Percentiles rank a stretch among this genome's conserved stretches.
These are phyloP conservation scores for Chaenocephalus aceratus DNA, from an alignment of 2,113 vertebrate genomes.

Conservation along the genomic window DNA sequence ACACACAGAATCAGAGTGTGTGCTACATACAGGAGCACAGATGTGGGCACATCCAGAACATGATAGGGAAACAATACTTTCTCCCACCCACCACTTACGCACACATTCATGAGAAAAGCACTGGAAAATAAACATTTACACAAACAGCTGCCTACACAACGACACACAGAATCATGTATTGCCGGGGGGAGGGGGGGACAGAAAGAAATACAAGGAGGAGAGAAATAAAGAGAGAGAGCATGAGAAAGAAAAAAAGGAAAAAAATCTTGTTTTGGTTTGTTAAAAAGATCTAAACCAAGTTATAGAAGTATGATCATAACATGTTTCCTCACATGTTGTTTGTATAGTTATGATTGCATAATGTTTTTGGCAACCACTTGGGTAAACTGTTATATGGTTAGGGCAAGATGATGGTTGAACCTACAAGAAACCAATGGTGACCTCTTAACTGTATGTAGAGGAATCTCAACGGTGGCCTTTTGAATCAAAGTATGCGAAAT, in stretches of 20 bases:
- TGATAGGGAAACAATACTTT: conserved; percentile 29
- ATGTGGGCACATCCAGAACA: conserved; percentile 29
- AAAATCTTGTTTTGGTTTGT: too few species aligned
- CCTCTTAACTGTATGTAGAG: too few species aligned
- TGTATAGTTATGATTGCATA: not conserved
- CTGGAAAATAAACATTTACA: not conserved
- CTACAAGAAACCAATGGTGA: too few species aligned
- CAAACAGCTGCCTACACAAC: conserved; percentile 57
- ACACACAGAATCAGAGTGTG: not conserved
- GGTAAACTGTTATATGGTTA: too few species aligned
- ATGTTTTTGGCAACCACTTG: not conserved
- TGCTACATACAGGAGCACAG: not conserved
- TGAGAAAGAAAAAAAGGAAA: not conserved
- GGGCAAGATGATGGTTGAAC: too few species aligned
- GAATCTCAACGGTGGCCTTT: too few species aligned
- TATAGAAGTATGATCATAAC: not conserved
- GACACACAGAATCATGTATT: conserved; percentile 15
- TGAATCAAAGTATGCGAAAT: too few species aligned
- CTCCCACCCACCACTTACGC: conserved; percentile 10
- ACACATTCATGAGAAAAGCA: conserved; percentile 18
- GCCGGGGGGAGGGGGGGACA: not conserved
- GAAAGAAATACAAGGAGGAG: not conserved
- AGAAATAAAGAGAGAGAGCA: not conserved
- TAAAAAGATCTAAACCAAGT: not conserved
- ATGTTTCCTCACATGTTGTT: not conserved